phyloP scores from a whole-genome alignment of 2,888 invertebrate species.

The Lutraria lutraria region DNA sequence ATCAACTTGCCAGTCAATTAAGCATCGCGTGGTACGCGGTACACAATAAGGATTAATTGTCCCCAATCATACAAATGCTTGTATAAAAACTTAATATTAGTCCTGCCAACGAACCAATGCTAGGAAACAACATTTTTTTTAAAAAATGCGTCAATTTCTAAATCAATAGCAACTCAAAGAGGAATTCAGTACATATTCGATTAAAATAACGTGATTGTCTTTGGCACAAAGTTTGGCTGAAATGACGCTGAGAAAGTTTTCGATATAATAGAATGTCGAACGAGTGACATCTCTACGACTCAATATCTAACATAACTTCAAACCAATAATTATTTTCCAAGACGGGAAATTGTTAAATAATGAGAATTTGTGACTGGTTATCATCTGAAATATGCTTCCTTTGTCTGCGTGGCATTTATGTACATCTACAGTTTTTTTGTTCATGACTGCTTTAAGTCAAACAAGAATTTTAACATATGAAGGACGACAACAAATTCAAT shows the following conservation, averaged over 20 bases:
- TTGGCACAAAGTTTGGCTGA: background rate
- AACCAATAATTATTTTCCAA: conserved; percentile 6
- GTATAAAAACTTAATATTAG: background rate
- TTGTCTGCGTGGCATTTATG: background rate
- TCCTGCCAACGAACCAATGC: no score
- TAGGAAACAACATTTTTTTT: background rate
- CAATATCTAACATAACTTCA: conserved; percentile 8
- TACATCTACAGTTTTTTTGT: background rate
- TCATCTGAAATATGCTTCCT: conserved; percentile 3
- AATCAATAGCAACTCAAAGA: background rate
- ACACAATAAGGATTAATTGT: conserved; percentile 9
- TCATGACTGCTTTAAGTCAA: no score
- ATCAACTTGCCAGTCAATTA: conserved; percentile 13
- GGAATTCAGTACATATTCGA: background rate
- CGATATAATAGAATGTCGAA: background rate
- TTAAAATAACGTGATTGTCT: background rate
- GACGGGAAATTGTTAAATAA: background rate
- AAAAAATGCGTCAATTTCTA: background rate
- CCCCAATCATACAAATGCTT: background rate
- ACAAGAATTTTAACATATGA: no score
- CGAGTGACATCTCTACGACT: background rate
- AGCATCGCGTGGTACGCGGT: background rate
- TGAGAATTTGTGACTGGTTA: background rate
- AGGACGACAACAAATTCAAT: no score
- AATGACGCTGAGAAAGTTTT: background rate